Conservation (phyloP, 2,888 invertebrate genomes). For the Tromatobia lineatoria region DNA sequence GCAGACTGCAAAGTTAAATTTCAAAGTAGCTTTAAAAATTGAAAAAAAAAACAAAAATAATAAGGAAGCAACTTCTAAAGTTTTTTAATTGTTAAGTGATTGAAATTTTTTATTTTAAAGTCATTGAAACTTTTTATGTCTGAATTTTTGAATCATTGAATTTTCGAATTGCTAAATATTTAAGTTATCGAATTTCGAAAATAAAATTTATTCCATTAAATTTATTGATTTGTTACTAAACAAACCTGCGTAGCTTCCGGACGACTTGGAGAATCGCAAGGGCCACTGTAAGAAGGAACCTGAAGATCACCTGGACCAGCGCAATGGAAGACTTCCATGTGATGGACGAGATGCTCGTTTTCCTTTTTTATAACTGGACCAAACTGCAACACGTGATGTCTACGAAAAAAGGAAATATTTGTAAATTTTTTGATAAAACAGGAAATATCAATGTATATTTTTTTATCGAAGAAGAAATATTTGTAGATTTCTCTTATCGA, state of each 20-base stretch:
- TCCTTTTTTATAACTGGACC: slow-evolving; percentile 93
- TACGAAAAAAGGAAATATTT: slow-evolving; percentile 53
- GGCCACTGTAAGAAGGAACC: slow-evolving; percentile 94
- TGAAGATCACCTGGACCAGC: slow-evolving; percentile 89
- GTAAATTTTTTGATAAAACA: not conserved
- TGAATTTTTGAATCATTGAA: too few relatives aligned
- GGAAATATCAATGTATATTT: not conserved
- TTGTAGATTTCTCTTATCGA: not conserved
- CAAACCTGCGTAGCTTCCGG: slow-evolving; percentile 93
- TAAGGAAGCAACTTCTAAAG: too few relatives aligned
- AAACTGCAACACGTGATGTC: slow-evolving; percentile 88
- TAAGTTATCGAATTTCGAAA: not conserved
- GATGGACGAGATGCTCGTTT: slow-evolving; percentile 96
- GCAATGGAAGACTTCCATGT: slow-evolving; percentile 99
- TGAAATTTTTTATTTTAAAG: too few relatives aligned
- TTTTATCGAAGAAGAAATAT: not conserved
- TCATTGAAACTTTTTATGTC: too few relatives aligned
- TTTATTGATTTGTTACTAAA: not conserved
- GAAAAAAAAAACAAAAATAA: too few relatives aligned
- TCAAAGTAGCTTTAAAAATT: too few relatives aligned
- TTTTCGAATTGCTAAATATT: too few relatives aligned
- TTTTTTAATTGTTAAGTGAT: too few relatives aligned
- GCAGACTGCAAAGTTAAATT: too few relatives aligned
- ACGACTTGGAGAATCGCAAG: slow-evolving; percentile 91
- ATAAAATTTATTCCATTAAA: slow-evolving; percentile 14